Evolutionary conservation across 1,140 invertebrate species (phyloP).

Genomic region (Scaptomyza pallida): DNA sequence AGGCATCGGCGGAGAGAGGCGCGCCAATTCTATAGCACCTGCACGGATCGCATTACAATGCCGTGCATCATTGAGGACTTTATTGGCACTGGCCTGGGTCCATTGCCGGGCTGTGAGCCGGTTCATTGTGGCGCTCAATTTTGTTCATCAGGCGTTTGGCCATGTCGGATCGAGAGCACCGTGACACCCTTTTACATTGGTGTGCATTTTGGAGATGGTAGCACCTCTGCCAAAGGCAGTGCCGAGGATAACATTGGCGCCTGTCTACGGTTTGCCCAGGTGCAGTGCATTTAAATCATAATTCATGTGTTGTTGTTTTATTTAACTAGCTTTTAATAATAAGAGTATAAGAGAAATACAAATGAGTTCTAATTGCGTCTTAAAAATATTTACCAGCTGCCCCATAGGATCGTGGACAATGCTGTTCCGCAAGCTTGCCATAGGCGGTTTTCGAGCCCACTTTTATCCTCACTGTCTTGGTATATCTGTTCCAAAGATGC

Average conservation of each 20-base stretch:
- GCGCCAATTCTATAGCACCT: constrained; percentile 85
- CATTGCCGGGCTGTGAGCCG: constrained; percentile 84
- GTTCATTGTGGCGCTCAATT: constrained; percentile 90
- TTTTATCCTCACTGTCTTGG: too few species aligned
- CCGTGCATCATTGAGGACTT: constrained; percentile 93
- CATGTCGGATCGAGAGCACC: constrained; percentile 90
- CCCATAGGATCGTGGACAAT: constrained; percentile 86
- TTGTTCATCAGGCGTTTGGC: constrained; percentile 86
- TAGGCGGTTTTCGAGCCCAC: constrained; percentile 85
- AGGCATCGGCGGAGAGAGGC: constrained; percentile 50
- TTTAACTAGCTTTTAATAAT: too few species aligned
- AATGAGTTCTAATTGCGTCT: too few species aligned
- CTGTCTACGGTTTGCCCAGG: constrained; percentile 89
- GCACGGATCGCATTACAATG: constrained; percentile 89
- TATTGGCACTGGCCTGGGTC: constrained; percentile 86
- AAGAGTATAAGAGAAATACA: too few species aligned
- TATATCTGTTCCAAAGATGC: constrained; percentile 89
- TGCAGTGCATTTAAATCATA: constrained; percentile 86
- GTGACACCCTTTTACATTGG: constrained; percentile 91
- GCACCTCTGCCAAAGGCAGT: constrained; percentile 86
- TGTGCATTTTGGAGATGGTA: constrained; percentile 89
- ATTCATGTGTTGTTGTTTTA: not conserved
- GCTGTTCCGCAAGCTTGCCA: constrained; percentile 85
- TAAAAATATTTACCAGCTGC: constrained; percentile 84
- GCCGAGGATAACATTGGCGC: constrained; percentile 92